phyloP scores from a whole-genome alignment of 2,888 invertebrate species.

The Agonopterix subpropinquella region DNA sequence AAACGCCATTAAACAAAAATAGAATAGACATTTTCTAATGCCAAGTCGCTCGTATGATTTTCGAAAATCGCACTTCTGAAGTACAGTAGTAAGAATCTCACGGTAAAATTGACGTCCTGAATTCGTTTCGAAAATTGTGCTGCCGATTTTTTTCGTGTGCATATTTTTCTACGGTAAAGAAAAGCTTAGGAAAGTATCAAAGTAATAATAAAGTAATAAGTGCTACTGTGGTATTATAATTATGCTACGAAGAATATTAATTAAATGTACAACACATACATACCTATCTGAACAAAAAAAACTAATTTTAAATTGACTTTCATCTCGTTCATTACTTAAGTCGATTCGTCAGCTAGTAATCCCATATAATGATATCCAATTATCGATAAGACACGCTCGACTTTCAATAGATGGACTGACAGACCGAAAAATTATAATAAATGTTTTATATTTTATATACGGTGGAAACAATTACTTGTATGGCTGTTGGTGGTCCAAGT shows the following conservation, averaged over 20 bases:
- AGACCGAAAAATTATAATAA: slow-evolving; percentile 68
- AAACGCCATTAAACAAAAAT: too few relatives aligned
- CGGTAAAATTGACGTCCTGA: too few relatives aligned
- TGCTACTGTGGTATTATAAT: neutral
- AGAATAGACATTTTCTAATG: too few relatives aligned
- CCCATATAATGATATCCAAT: slow-evolving; percentile 60
- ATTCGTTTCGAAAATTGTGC: too few relatives aligned
- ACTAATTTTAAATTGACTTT: slow-evolving; percentile 24
- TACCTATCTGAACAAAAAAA: slow-evolving; percentile 17
- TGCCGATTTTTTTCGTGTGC: too few relatives aligned
- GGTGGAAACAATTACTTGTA: slow-evolving; percentile 57
- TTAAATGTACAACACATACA: neutral
- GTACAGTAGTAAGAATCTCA: too few relatives aligned
- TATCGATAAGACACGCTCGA: slow-evolving; percentile 69
- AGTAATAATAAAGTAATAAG: too few relatives aligned
- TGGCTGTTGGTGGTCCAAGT: slow-evolving; percentile 16
- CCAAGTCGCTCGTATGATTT: too few relatives aligned
- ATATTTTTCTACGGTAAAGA: neutral
- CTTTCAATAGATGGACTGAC: slow-evolving; percentile 68
- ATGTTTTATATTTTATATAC: slow-evolving; percentile 58
- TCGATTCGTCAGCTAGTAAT: slow-evolving; percentile 31
- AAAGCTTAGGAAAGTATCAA: neutral
- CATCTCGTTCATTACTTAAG: slow-evolving; percentile 28
- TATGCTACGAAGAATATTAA: neutral
- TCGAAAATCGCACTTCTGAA: too few relatives aligned